phyloP scores from a whole-genome alignment of 2,888 invertebrate species.

The Erebia aethiops region DNA sequence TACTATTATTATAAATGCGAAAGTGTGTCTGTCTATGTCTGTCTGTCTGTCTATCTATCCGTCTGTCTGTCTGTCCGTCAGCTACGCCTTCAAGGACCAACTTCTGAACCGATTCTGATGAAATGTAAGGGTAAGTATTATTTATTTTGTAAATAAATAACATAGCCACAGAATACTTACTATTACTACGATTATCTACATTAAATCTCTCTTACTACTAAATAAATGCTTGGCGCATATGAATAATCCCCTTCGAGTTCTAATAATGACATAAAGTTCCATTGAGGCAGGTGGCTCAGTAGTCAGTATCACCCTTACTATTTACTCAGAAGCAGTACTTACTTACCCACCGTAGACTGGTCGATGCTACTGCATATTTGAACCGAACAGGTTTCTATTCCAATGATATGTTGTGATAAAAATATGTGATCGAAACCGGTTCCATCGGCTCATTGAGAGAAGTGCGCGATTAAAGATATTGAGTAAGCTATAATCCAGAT shows the following conservation, averaged over 20 bases:
- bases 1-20: no score
- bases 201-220: background rate
- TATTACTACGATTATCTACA: no score
- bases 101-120: no score
- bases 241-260: background rate
- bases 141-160: no score
- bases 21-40: no score
- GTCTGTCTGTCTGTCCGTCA: no score
- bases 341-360: constrained; percentile 22
- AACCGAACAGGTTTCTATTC: constrained; percentile 35
- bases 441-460: constrained; percentile 23
- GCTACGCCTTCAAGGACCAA: no score
- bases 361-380: constrained; percentile 39
- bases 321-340: constrained; percentile 28
- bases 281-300: constrained; percentile 25
- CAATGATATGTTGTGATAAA: constrained; percentile 37
- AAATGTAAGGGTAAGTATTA: no score
- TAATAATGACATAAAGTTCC: constrained; percentile 6
- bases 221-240: background rate
- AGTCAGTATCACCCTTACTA: constrained; percentile 13
- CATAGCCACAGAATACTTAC: no score
- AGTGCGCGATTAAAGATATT: constrained; percentile 23
- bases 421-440: constrained; percentile 35
- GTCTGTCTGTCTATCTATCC: no score
- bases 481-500: constrained; percentile 21